phyloP scores from a whole-genome alignment of 2,797 vertebrate genomes.

The Hydrocynus forskahlii region DNA sequence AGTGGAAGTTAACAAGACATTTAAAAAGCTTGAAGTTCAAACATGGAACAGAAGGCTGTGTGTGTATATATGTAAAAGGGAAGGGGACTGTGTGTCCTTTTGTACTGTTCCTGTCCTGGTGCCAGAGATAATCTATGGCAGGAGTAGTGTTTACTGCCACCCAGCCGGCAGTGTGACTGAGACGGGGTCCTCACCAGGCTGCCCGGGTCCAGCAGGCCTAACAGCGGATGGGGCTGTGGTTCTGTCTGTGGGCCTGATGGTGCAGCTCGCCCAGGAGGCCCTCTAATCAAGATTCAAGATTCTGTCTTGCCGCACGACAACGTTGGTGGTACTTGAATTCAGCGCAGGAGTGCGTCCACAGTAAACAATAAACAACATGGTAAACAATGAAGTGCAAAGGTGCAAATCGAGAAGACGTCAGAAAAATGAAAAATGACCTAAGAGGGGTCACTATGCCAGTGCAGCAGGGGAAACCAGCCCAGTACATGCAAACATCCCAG shows the following conservation, averaged over 20 bases:
- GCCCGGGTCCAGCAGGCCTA: conserved; percentile 52
- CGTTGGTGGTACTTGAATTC: conserved; percentile 4
- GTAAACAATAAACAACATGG: conserved; percentile 1
- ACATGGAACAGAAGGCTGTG: conserved; percentile 16
- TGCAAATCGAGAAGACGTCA: neutral
- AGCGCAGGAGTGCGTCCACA: neutral
- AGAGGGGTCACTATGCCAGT: neutral
- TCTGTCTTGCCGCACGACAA: neutral
- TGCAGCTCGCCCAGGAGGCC: conserved; percentile 35
- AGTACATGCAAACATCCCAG: neutral
- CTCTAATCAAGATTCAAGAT: conserved; percentile 58
- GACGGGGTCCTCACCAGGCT: conserved; percentile 58
- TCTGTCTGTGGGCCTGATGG: conserved; percentile 51
- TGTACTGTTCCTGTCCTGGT: conserved; percentile 78
- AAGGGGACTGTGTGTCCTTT: conserved; percentile 57
- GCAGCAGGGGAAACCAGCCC: neutral
- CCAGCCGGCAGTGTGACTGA: conserved; percentile 72
- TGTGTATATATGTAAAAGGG: conserved; percentile 41
- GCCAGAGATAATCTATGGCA: conserved; percentile 74
- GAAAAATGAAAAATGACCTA: neutral
- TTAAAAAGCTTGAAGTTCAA: conserved; percentile 7
- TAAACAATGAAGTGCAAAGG: neutral
- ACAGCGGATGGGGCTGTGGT: conserved; percentile 11
- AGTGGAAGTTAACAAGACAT: neutral
- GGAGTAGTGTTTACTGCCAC: conserved; percentile 79